phyloP scores from a whole-genome alignment of 2,113 vertebrate genomes.

The Pagrus major region DNA sequence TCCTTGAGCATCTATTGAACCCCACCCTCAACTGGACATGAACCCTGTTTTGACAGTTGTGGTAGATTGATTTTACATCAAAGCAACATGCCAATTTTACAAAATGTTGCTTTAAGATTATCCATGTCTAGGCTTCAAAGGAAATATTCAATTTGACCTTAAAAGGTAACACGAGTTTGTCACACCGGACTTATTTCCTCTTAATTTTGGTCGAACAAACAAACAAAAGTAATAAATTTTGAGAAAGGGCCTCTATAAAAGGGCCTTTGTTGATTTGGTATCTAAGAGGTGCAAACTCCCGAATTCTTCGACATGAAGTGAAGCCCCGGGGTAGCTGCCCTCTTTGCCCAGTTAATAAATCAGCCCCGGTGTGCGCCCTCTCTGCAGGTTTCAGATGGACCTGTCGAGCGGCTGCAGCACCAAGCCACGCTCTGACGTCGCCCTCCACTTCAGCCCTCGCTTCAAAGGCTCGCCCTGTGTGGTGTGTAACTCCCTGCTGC shows the following conservation, averaged over 20 bases:
- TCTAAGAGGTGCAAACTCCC: not conserved
- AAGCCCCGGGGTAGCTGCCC: not conserved
- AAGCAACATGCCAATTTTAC: no score
- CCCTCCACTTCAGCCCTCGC: constrained; percentile 94
- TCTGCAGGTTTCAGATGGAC: constrained; percentile 93
- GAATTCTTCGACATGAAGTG: not conserved
- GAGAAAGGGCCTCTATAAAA: not conserved
- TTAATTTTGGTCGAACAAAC: not conserved
- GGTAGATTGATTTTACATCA: no score
- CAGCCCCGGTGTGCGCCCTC: not conserved
- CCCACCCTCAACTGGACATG: no score
- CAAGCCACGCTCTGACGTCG: constrained; percentile 92
- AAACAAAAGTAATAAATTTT: not conserved
- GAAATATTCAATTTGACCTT: no score
- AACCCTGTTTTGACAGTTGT: no score
- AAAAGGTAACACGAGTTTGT: no score
- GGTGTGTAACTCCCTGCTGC: constrained; percentile 90
- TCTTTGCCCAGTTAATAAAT: not conserved
- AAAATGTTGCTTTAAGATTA: no score
- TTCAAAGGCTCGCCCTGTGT: constrained; percentile 87
- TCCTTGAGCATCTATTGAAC: no score
- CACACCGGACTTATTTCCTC: no score
- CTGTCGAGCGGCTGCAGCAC: constrained; percentile 92
- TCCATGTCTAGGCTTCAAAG: no score
- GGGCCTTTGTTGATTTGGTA: not conserved